Evolutionary conservation across 2,797 vertebrate genomes (phyloP), one percentile per base, ranked within the genome.

Genomic region (Tenualosa ilisha): DNA sequence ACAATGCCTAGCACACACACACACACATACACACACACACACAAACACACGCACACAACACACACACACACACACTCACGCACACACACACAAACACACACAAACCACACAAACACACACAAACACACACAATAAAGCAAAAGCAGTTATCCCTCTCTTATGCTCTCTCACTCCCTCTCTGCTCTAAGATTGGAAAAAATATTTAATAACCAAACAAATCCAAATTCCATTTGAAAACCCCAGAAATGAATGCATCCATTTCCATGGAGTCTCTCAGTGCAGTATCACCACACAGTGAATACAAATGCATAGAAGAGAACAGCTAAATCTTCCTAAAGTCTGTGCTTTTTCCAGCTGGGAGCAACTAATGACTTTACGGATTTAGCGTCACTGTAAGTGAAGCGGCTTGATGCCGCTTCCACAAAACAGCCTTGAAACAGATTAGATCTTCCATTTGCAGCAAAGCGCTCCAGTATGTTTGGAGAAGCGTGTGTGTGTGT

Each of bases 361-460:
- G n/a, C n/a, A 12, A n/a, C 61, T 65, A 65, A 65, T 65, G 61
- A 65, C 61, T 65, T 65, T 65, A 65, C 31, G 65, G 26, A 72
- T 72, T 72, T 72, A 31, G 68, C 31, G 31, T 75, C 31, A 40
- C 92, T 91, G 91, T 93, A 91, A 93, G 90, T 93, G 92, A 85
- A 6, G 87, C 87, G 85, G 90, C 91, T 91, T 91, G 91, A 91
- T 93, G 91, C 90, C 89, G 92, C 89, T 93, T 91, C 90, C 91
- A 91, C 91, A 94, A 94, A 94, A 95, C 92, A 93, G 94, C 91
- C 93, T 93, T 63, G 49, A 51, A 88, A 82, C 0, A 93, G 95
- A 96, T 95, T 94, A 91, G 92, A 95, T 96, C 94, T 95, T 93
- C 92, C 93, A 94, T 94, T 94, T 94, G 93, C 93, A 89, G 91